Conservation (phyloP, 2,888 invertebrate species). For the Tuta absoluta region DNA sequence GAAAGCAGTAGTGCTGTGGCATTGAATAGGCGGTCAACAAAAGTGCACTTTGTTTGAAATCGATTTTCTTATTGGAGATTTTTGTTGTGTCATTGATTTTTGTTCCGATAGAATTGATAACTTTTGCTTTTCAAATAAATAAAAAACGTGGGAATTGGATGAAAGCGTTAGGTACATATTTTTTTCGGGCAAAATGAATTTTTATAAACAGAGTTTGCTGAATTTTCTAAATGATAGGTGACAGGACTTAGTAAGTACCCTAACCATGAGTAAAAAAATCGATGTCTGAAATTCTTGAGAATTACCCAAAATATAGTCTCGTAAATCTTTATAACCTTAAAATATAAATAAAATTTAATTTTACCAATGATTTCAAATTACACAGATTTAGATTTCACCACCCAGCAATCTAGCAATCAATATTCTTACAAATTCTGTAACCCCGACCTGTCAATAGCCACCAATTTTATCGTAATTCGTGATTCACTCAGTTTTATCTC, state of each 20-base stretch:
- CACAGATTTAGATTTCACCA: background rate
- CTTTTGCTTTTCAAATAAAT: background rate
- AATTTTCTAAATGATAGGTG: too few relatives aligned
- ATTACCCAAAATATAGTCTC: too few relatives aligned
- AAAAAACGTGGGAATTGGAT: background rate
- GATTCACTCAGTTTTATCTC: slow-evolving; percentile 16
- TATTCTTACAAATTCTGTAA: background rate
- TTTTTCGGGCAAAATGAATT: too few relatives aligned
- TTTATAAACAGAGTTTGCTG: too few relatives aligned
- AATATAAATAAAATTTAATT: background rate
- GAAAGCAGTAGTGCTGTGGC: slow-evolving; percentile 3
- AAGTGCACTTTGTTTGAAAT: slow-evolving; percentile 16
- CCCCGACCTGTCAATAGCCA: slow-evolving; percentile 10
- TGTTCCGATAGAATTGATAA: background rate
- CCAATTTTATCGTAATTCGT: slow-evolving; percentile 16
- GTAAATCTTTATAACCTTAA: too few relatives aligned
- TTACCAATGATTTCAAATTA: background rate
- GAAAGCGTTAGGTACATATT: background rate
- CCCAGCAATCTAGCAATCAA: slow-evolving; percentile 2
- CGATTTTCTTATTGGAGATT: slow-evolving; percentile 7
- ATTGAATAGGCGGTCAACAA: slow-evolving; percentile 15
- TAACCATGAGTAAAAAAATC: too few relatives aligned
- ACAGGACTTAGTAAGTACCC: too few relatives aligned
- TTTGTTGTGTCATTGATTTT: background rate
- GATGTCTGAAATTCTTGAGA: too few relatives aligned